A percentile compares a stretch with the other conserved stretches of the same genome.
Conservation (phyloP, 2,797 vertebrate species). For the Tympanoctomys barrerae region DNA sequence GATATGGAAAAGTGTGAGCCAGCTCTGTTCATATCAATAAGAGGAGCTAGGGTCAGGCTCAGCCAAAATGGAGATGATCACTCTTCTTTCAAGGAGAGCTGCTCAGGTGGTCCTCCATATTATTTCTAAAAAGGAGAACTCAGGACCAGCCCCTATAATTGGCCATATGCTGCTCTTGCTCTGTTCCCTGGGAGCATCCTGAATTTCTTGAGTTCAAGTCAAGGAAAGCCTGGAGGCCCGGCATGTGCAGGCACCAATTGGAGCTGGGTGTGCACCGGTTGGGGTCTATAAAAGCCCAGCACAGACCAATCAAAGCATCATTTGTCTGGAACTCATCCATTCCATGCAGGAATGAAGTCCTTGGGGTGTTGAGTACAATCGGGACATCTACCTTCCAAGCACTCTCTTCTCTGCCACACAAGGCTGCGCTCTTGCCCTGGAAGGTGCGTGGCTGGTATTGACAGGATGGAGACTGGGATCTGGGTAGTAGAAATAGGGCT, state of each 20-base stretch:
- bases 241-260: background rate
- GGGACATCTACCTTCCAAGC: background rate
- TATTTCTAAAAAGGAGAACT: too few species aligned
- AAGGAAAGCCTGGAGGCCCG: background rate
- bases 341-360: slow-evolving; percentile 74
- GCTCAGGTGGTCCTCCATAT: too few species aligned
- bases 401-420: background rate
- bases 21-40: too few species aligned
- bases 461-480: background rate
- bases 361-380: background rate
- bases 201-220: background rate
- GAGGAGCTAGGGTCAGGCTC: too few species aligned
- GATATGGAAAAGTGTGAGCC: too few species aligned
- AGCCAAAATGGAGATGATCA: too few species aligned
- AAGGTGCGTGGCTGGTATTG: background rate
- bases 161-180: too few species aligned
- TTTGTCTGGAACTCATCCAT: too few species aligned
- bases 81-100: too few species aligned
- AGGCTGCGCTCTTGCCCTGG: background rate
- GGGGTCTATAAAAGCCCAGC: background rate
- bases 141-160: too few species aligned
- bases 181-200: too few species aligned
- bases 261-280: slow-evolving; percentile 65
- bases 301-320: too few species aligned
- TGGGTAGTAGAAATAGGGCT: background rate